Percentiles rank a stretch among this genome's conserved stretches.
phyloP scores from a whole-genome alignment of 2,888 invertebrate genomes.

The Drosophila kambysellisi region DNA sequence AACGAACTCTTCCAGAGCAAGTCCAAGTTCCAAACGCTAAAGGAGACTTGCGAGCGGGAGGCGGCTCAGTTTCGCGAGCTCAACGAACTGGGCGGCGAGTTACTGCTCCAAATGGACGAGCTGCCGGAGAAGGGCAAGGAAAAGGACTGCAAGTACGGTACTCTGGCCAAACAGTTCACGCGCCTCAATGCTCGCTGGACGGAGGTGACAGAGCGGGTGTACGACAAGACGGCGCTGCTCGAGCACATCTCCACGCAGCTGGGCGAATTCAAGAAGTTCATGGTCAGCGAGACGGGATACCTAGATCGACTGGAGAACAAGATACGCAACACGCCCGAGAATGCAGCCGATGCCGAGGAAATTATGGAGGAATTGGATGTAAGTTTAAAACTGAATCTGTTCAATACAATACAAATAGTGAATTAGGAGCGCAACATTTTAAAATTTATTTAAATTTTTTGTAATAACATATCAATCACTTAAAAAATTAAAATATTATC shows the following conservation, averaged over 20 bases:
- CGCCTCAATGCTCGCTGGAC: slow-evolving; percentile 91
- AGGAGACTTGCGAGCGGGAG: slow-evolving; percentile 90
- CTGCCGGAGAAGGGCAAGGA: slow-evolving; percentile 59
- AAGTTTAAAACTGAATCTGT: slow-evolving; percentile 78
- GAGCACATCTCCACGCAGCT: slow-evolving; percentile 91
- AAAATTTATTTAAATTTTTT: neutral
- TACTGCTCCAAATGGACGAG: slow-evolving; percentile 87
- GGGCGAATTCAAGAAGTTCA: slow-evolving; percentile 91
- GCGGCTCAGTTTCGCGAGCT: slow-evolving; percentile 89
- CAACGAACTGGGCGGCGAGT: slow-evolving; percentile 89
- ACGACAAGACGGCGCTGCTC: slow-evolving; percentile 88
- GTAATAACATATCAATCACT: neutral
- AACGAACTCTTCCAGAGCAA: slow-evolving; percentile 90
- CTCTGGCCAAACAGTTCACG: slow-evolving; percentile 89
- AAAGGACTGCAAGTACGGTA: slow-evolving; percentile 86
- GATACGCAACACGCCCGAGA: slow-evolving; percentile 89
- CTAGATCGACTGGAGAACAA: slow-evolving; percentile 92
- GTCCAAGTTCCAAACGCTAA: slow-evolving; percentile 89
- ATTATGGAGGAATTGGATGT: slow-evolving; percentile 95
- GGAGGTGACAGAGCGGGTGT: slow-evolving; percentile 89
- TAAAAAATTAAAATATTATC: neutral
- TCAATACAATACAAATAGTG: neutral
- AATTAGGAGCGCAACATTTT: neutral
- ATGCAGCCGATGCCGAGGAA: slow-evolving; percentile 94
- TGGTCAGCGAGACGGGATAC: slow-evolving; percentile 91